Evolutionary conservation across 2,888 invertebrate genomes (phyloP).

Genomic region (Altica lythri): DNA sequence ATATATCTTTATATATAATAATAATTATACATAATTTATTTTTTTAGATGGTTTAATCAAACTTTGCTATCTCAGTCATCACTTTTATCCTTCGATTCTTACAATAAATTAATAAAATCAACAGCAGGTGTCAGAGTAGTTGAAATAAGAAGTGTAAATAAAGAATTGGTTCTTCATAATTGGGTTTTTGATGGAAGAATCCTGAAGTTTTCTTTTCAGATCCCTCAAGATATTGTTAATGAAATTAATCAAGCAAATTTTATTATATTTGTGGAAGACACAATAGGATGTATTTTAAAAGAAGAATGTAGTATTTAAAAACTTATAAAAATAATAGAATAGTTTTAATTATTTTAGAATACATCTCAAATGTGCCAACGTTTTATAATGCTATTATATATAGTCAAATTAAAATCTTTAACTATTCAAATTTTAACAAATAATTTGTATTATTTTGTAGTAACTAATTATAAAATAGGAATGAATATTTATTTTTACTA

Average conservation of each 20-base stretch:
- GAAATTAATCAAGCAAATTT: slow-evolving; percentile 54
- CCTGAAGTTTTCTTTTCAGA: slow-evolving; percentile 63
- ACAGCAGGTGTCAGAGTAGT: slow-evolving; percentile 68
- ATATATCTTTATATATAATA: too few species aligned
- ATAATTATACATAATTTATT: too few species aligned
- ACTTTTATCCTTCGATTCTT: slow-evolving; percentile 45
- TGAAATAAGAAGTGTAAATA: slow-evolving; percentile 66
- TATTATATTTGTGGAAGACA: slow-evolving; percentile 69
- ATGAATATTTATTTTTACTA: too few species aligned
- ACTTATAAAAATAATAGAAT: too few species aligned
- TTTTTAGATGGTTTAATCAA: slow-evolving; percentile 61
- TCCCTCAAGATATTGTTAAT: slow-evolving; percentile 61
- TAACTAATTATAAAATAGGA: too few species aligned
- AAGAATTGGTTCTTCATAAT: slow-evolving; percentile 65
- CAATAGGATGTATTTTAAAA: slow-evolving; percentile 70
- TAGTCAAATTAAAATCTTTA: too few species aligned
- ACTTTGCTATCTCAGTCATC: slow-evolving; percentile 40
- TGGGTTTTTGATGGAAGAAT: slow-evolving; percentile 67
- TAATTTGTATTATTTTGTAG: too few species aligned
- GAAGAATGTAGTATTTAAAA: slow-evolving; percentile 25
- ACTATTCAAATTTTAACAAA: too few species aligned
- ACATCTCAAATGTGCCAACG: not conserved
- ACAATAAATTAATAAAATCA: slow-evolving; percentile 61
- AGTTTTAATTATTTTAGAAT: too few species aligned
- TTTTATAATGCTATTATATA: too few species aligned